phyloP scores from a whole-genome alignment of 2,888 invertebrate species.

The Morpho achilles region DNA sequence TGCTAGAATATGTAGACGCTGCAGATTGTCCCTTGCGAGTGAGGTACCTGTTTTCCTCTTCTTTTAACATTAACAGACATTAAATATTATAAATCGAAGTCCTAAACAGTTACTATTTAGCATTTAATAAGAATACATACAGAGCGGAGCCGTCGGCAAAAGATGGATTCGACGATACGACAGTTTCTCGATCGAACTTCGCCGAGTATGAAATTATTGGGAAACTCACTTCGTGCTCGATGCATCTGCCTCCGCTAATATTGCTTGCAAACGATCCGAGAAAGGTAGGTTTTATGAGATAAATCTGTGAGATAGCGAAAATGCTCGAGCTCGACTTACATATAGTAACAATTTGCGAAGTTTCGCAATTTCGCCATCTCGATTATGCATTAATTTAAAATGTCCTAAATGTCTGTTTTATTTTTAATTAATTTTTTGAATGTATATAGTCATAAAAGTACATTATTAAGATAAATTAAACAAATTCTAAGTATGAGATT shows the following conservation, averaged over 20 bases:
- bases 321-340: slow-evolving; percentile 46
- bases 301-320: slow-evolving; percentile 57
- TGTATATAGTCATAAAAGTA: not conserved
- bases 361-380: slow-evolving; percentile 28
- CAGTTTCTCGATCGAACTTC: slow-evolving; percentile 53
- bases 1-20: too few species aligned
- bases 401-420: not conserved
- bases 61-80: too few species aligned
- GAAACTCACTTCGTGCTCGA: slow-evolving; percentile 71
- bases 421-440: slow-evolving; percentile 1
- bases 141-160: slow-evolving; percentile 63
- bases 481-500: too few species aligned
- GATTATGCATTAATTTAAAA: slow-evolving; percentile 25
- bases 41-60: too few species aligned
- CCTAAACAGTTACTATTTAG: slow-evolving; percentile 64
- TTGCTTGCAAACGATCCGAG: slow-evolving; percentile 59
- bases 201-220: slow-evolving; percentile 74
- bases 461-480: too few species aligned
- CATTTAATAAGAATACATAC: slow-evolving; percentile 71
- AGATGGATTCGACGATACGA: slow-evolving; percentile 61
- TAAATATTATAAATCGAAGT: slow-evolving; percentile 19
- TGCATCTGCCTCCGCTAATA: slow-evolving; percentile 66
- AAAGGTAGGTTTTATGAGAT: slow-evolving; percentile 62
- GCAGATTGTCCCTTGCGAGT: too few species aligned
- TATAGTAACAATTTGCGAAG: slow-evolving; percentile 39